These are phyloP conservation scores for Orgyia antiqua DNA, from an alignment of 2,888 invertebrate genomes.

Conservation along the genomic window DNA sequence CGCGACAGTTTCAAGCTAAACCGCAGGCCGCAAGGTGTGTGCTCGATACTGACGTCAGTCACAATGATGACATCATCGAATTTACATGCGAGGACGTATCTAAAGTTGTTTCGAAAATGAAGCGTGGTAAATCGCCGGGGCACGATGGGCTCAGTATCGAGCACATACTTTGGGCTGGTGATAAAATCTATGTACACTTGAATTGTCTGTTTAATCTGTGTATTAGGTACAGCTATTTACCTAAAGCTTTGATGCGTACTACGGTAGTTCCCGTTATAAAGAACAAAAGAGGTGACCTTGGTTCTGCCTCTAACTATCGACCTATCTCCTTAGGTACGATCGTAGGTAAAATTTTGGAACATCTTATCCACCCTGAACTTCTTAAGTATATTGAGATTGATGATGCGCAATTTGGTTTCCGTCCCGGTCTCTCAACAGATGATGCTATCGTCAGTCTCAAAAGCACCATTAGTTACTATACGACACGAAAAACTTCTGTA, in stretches of 20 bases:
- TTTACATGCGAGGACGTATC: not conserved
- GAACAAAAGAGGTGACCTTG: constrained; percentile 6
- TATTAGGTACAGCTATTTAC: constrained; percentile 4
- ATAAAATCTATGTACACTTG: constrained; percentile 1
- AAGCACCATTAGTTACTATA: constrained; percentile 10
- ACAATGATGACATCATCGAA: not conserved
- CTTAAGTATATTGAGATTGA: not conserved
- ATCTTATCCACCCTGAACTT: constrained; percentile 1
- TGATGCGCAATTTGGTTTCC: constrained; percentile 10
- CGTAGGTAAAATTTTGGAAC: constrained; percentile 4
- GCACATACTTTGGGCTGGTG: constrained; percentile 5
- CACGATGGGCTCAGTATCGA: constrained; percentile 9
- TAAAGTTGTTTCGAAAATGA: not conserved
- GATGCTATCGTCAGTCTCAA: constrained; percentile 8
- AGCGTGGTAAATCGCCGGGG: constrained; percentile 1
- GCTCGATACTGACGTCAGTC: not conserved
- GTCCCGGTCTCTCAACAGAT: constrained; percentile 8
- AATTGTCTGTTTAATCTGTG: constrained; percentile 3
- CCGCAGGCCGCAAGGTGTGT: not conserved
- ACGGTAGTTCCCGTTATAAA: constrained; percentile 5
- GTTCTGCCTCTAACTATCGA: constrained; percentile 5
- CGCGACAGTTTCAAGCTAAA: not conserved
- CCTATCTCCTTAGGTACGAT: constrained; percentile 9
- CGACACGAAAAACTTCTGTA: constrained; percentile 14
- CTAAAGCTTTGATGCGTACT: constrained; percentile 1